phyloP scores from a whole-genome alignment of 2,797 vertebrate species.

The Cetoscarus ocellatus region DNA sequence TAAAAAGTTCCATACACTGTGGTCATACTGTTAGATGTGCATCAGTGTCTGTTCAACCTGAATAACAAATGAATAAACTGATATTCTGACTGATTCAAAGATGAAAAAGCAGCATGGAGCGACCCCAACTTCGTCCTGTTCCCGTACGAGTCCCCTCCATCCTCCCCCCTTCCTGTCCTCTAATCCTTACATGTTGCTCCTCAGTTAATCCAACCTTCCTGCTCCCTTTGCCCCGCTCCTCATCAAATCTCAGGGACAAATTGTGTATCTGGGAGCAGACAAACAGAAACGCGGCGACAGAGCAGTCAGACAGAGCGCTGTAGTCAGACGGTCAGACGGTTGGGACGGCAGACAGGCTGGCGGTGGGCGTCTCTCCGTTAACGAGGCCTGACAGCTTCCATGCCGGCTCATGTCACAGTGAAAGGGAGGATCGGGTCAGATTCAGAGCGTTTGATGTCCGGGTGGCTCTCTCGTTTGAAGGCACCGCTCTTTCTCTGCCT shows the following conservation, averaged over 20 bases:
- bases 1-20: too few relatives aligned
- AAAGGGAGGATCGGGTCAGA: conserved; percentile 64
- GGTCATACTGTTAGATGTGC: too few relatives aligned
- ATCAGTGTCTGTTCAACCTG: neutral
- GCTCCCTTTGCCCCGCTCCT: conserved; percentile 7
- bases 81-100: neutral
- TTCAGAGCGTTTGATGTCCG: conserved; percentile 65
- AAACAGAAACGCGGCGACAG: conserved; percentile 40
- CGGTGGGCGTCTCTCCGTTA: conserved; percentile 70
- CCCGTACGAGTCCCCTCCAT: neutral
- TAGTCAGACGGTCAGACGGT: conserved; percentile 55
- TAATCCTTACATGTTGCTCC: conserved; percentile 1
- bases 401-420: conserved; percentile 61
- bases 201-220: neutral
- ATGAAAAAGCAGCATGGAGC: neutral
- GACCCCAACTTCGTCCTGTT: neutral
- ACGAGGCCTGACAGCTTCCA: conserved; percentile 74
- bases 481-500: conserved; percentile 41
- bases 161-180: neutral
- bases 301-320: conserved; percentile 33
- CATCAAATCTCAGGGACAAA: conserved; percentile 8
- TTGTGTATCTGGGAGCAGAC: conserved; percentile 22
- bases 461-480: conserved; percentile 61
- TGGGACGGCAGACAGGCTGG: conserved; percentile 69
- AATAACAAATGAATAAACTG: neutral